Evolutionary conservation across 2,113 vertebrate species (phyloP).

Genomic region (Sciurus niger): DNA sequence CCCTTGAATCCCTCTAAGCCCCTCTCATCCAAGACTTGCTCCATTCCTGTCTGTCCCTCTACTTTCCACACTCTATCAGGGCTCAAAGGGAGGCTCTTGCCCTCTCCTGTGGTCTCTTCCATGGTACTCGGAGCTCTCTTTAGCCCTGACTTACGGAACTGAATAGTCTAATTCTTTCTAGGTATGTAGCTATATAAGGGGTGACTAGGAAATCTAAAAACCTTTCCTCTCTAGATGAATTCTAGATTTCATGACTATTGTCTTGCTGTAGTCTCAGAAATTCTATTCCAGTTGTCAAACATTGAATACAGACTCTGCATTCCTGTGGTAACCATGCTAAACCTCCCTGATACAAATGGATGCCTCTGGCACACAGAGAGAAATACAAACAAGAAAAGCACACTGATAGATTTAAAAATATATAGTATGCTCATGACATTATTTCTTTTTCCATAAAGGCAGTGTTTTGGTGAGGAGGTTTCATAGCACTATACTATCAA

Average conservation of each 20-base stretch:
- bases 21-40: neutral
- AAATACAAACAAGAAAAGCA: conserved; percentile 59
- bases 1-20: neutral
- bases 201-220: neutral
- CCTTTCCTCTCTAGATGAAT: conserved; percentile 16
- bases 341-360: conserved; percentile 31
- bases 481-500: neutral
- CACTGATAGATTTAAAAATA: conserved; percentile 23
- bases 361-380: conserved; percentile 47
- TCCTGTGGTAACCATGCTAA: conserved; percentile 48
- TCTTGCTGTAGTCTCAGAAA: conserved; percentile 42
- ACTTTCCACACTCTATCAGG: neutral
- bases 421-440: conserved; percentile 13
- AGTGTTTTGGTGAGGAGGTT: conserved; percentile 50
- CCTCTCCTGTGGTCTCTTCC: neutral
- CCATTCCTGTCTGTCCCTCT: neutral
- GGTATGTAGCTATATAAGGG: neutral
- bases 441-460: conserved; percentile 68
- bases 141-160: neutral
- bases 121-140: neutral
- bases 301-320: conserved; percentile 24
- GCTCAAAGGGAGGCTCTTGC: too few relatives aligned
- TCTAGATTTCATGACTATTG: conserved; percentile 35
- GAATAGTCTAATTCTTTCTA: neutral
- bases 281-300: conserved; percentile 46